phyloP scores from a whole-genome alignment of 2,888 invertebrate genomes.

The Nematopogon swammerdamellus region DNA sequence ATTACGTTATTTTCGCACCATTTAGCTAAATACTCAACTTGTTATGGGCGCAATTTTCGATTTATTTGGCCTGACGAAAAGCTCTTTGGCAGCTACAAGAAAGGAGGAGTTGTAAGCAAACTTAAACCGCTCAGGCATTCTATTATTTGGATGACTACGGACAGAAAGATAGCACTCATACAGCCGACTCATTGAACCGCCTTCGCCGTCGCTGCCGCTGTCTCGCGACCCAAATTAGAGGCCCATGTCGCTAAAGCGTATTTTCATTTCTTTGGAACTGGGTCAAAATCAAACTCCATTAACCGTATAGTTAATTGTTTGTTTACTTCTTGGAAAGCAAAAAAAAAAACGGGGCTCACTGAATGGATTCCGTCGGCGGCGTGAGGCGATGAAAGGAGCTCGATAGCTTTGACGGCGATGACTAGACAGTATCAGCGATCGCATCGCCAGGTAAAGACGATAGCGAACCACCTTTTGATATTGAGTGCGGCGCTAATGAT shows the following conservation, averaged over 20 bases:
- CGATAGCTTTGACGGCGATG: not conserved
- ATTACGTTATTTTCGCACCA: too few species aligned
- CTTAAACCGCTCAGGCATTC: too few species aligned
- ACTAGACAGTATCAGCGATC: not conserved
- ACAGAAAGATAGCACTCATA: too few species aligned
- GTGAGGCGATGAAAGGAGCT: not conserved
- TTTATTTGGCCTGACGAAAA: too few species aligned
- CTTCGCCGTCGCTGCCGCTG: too few species aligned
- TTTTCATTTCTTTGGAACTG: not conserved
- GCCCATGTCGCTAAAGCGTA: not conserved
- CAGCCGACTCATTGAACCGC: too few species aligned
- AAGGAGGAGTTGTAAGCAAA: too few species aligned
- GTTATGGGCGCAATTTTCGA: too few species aligned
- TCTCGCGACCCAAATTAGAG: not conserved
- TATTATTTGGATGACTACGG: too few species aligned
- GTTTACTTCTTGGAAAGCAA: not conserved
- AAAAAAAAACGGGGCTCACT: not conserved
- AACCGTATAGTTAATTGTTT: not conserved
- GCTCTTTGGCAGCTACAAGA: too few species aligned
- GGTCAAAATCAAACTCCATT: not conserved
- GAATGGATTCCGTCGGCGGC: not conserved
- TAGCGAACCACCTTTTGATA: not conserved
- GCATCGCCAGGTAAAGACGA: not conserved
- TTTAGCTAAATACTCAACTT: too few species aligned
- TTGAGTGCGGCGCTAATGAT: not conserved